A percentile compares a stretch with the other conserved stretches of the same genome.
phyloP scores from a whole-genome alignment of 2,797 vertebrate genomes.

The Rousettus madagascariensis region DNA sequence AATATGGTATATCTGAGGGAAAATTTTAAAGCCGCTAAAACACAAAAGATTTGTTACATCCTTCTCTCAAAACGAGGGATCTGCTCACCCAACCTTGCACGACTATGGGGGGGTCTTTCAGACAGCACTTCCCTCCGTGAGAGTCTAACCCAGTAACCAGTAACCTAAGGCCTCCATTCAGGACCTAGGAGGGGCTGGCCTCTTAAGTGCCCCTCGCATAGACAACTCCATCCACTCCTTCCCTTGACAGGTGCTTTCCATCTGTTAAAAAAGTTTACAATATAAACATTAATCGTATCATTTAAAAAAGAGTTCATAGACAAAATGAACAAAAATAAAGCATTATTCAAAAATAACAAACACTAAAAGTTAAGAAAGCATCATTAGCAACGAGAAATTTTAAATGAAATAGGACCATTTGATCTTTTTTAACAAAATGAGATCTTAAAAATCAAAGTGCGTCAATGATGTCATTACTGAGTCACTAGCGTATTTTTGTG shows the following conservation, averaged over 20 bases:
- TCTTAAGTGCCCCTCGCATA: neutral
- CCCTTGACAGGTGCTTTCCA: neutral
- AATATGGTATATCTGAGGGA: neutral
- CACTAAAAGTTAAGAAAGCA: neutral
- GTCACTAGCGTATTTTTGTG: conserved; percentile 66
- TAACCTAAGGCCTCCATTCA: neutral
- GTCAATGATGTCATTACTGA: conserved; percentile 57
- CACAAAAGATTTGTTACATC: neutral
- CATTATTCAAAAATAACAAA: conserved; percentile 13
- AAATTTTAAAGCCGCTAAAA: neutral
- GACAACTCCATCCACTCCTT: neutral
- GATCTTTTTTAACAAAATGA: neutral
- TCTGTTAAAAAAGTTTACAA: conserved; percentile 20
- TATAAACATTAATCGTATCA: neutral
- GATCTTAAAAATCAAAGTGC: conserved; percentile 37
- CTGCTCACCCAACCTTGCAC: neutral
- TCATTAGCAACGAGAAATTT: neutral
- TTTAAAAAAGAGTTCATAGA: neutral
- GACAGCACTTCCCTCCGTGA: neutral
- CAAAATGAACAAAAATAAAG: conserved; percentile 11
- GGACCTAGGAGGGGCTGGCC: neutral
- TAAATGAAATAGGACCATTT: conserved; percentile 23
- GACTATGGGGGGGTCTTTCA: neutral
- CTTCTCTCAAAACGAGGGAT: neutral
- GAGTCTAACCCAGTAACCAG: neutral